Conservation (phyloP, 2,888 invertebrate species). For the Sinodicranocentrus sp. region DNA sequence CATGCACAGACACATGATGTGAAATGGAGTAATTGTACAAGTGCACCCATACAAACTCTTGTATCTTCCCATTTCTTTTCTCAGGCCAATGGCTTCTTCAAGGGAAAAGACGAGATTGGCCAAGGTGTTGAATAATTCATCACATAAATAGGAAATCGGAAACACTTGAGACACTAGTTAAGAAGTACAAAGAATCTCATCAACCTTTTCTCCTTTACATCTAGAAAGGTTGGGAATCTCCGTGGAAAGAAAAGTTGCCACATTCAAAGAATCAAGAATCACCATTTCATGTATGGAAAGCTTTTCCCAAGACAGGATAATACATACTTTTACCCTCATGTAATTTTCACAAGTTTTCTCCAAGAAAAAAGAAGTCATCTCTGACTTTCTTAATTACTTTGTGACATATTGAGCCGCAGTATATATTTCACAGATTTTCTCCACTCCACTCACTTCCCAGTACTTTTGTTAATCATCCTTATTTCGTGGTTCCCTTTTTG, state of each 20-base stretch:
- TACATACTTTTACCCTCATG: too few relatives aligned
- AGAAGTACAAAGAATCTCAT: conserved; percentile 34
- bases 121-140: conserved; percentile 73
- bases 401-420: background rate
- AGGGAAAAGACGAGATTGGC: conserved; percentile 56
- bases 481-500: too few relatives aligned
- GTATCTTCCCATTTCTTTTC: too few relatives aligned
- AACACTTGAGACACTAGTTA: conserved; percentile 11
- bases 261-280: too few relatives aligned
- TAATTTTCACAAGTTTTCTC: too few relatives aligned
- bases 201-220: conserved; percentile 30
- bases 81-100: conserved; percentile 24
- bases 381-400: background rate
- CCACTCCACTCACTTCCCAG: background rate
- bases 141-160: conserved; percentile 72
- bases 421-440: background rate
- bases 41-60: too few relatives aligned
- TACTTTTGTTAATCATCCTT: background rate
- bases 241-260: background rate
- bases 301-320: too few relatives aligned
- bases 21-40: too few relatives aligned
- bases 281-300: too few relatives aligned
- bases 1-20: too few relatives aligned
- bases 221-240: too few relatives aligned
- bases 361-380: too few relatives aligned